Percentiles rank a stretch among this genome's conserved stretches.
Conservation (phyloP, 2,113 vertebrate species). For the Tyto alba region DNA sequence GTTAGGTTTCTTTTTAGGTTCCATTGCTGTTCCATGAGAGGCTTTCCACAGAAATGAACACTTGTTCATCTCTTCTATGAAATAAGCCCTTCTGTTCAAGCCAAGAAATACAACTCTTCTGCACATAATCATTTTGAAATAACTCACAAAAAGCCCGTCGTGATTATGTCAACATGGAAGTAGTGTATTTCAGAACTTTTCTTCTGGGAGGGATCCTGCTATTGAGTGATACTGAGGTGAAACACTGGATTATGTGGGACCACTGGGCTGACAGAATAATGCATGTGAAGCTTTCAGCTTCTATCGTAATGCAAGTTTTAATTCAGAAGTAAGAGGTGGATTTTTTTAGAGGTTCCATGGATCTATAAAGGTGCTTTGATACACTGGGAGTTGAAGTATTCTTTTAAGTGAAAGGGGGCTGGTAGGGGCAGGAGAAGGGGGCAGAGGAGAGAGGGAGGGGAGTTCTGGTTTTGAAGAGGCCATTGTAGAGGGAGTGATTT, state of each 20-base stretch:
- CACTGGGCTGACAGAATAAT: background rate
- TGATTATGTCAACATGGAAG: background rate
- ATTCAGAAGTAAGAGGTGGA: background rate
- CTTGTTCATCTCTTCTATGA: background rate
- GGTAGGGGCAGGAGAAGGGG: background rate
- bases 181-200: background rate
- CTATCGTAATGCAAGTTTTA: background rate
- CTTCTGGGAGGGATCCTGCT: background rate
- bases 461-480: background rate
- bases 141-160: rapidly evolving
- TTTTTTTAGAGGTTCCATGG: background rate
- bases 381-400: background rate
- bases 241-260: background rate
- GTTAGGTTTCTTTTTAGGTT: background rate
- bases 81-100: background rate
- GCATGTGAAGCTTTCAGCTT: background rate
- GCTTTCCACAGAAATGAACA: background rate
- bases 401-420: background rate
- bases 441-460: background rate
- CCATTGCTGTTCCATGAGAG: background rate
- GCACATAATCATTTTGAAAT: background rate
- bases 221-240: background rate
- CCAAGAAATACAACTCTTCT: background rate
- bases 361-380: background rate
- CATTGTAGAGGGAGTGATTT: background rate